Evolutionary conservation across 2,113 vertebrate species (phyloP).

Genomic region (Stictonetta naevosa): DNA sequence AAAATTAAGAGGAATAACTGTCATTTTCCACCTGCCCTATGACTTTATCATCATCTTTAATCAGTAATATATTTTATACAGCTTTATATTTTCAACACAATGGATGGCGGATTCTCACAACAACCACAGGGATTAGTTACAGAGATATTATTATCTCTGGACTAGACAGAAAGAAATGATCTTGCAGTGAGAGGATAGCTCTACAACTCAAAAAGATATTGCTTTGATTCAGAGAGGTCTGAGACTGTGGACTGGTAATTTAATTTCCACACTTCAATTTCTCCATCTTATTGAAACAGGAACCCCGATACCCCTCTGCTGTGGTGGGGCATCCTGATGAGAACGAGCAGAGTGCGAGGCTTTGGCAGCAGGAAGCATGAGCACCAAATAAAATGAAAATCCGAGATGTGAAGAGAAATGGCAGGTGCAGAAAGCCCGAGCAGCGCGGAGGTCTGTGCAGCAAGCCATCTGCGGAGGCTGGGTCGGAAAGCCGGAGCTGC

Average conservation of each 20-base stretch:
- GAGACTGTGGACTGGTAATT: slow-evolving; percentile 12
- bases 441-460: not conserved
- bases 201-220: slow-evolving; percentile 36
- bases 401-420: slow-evolving; percentile 21
- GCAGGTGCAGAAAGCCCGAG: slow-evolving; percentile 22
- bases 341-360: not conserved
- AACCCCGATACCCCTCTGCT: not conserved
- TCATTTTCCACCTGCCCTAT: not conserved
- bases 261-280: slow-evolving; percentile 59
- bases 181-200: not conserved
- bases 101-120: not conserved
- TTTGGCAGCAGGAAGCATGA: not conserved
- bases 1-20: slow-evolving; percentile 17
- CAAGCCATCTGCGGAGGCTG: not conserved
- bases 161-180: slow-evolving; percentile 44
- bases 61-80: slow-evolving; percentile 18
- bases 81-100: slow-evolving; percentile 15
- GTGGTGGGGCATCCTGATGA: not conserved
- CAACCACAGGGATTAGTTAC: slow-evolving; percentile 31
- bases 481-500: not conserved
- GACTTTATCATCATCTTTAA: slow-evolving; percentile 3
- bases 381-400: slow-evolving; percentile 21
- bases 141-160: slow-evolving; percentile 33
- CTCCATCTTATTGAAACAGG: slow-evolving; percentile 28
- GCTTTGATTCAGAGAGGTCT: slow-evolving; percentile 35